Base-by-base conservation (phyloP, 1,140 invertebrate genomes). In the Apolygus lucorum region DNA sequence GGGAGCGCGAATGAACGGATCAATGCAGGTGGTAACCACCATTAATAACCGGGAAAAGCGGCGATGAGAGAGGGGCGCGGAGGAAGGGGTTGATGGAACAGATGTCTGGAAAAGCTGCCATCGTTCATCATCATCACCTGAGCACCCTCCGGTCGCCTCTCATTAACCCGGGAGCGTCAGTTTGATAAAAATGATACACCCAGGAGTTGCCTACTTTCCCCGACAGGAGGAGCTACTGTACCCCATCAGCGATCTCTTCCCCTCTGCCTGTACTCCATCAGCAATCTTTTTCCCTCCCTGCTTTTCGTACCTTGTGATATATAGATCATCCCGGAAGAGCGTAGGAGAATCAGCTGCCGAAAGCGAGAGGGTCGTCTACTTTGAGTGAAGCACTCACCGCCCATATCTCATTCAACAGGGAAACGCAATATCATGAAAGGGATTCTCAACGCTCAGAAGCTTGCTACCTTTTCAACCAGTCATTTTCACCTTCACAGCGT, bases 111-210 rank as follows among this genome's bases (percentile, higher is more conserved):
- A 59, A 59, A 59, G 54, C 54, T 59, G 11, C 2, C 11, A 59
- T 59, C 54, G 54, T 59, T 22, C 54, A 59, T 59, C 54, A 59
- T 59, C 54, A 59, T 59, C 54, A 59, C 54, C 54, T 59, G 54
- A 21, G 54, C 8, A 4, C 54, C 22, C 22, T 24, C 11, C 2
- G 54, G 13, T 59, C 54, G 54, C 54, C 54, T 59, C 54, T 59
- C 54, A 59, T 59, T 59, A 59, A 59, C 54, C 54, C 54, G 8
- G 11, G 22, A 8, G 11, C 22, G 11, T 24, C 22, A 59, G 54
- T 4, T 22, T 59, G 54, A 59, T 59, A 59, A 59, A 59, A 59
- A 59, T 59, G 54, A 13, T 59, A 24, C n/a, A 21, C 13, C 4
- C 22, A 21, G 22, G 22, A 21, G 22, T 59, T 8, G 22, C 22